Conservation (phyloP, 2,797 vertebrate genomes). For the Epinephelus malabaricus region DNA sequence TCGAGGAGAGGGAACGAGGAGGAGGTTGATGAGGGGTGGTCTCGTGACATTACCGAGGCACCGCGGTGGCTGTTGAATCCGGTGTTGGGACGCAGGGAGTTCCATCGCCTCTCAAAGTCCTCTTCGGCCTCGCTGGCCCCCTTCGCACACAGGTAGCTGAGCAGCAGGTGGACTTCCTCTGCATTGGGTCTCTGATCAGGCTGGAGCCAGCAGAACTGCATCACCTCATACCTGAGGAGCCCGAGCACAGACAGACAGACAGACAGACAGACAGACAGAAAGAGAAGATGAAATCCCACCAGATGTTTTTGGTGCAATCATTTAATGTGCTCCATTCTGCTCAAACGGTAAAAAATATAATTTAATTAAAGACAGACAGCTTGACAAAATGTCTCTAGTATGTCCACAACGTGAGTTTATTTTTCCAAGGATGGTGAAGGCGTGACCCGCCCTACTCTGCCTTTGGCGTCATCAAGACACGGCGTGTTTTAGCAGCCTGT, state of each 20-base stretch:
- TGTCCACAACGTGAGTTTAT: too few species aligned
- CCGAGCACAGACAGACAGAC: too few species aligned
- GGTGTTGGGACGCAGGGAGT: conserved; percentile 91
- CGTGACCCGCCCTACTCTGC: too few species aligned
- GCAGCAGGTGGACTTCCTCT: conserved; percentile 95
- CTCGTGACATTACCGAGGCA: conserved; percentile 41
- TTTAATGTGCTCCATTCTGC: too few species aligned
- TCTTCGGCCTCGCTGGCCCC: conserved; percentile 93
- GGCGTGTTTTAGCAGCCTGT: too few species aligned
- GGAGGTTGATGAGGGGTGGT: conserved; percentile 63
- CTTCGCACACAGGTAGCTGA: conserved; percentile 95
- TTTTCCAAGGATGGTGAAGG: too few species aligned
- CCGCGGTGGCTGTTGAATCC: conserved; percentile 61
- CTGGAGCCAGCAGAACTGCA: conserved; percentile 99
- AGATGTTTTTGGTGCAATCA: background rate
- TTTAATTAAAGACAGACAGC: too few species aligned
- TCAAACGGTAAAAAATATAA: too few species aligned
- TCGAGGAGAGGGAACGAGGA: conserved; percentile 94
- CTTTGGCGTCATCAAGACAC: too few species aligned
- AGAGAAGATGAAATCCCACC: background rate
- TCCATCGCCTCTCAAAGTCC: conserved; percentile 97
- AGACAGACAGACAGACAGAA: background rate
- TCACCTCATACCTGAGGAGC: conserved; percentile 94
- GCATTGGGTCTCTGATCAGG: conserved; percentile 95
- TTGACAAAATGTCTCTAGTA: too few species aligned